Base-by-base conservation (phyloP, 2,797 vertebrate species). In the Euthynnus affinis region DNA sequence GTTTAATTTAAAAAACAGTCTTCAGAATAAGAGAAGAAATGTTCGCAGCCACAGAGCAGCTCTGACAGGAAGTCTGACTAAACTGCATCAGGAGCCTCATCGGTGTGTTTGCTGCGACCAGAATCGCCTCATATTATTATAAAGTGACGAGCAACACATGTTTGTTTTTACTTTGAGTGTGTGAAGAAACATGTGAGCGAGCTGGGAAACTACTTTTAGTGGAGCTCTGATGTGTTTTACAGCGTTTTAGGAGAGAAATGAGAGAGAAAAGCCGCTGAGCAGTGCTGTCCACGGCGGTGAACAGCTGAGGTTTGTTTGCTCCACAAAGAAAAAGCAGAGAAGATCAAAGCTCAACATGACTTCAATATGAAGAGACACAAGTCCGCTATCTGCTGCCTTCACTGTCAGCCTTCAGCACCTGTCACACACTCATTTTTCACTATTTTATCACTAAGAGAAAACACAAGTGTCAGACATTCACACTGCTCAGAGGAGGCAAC, bases 41-140 rank as follows among this genome's bases (percentile, higher is more conserved):
- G 15, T 48, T 48, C 12, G 4, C 13, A 44, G 42, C 42, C 13
- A 13, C 17, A 48, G 14, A 48, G n/a, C 62, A 63, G 52, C 48
- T 55, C 15, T 53, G 40, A 40, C 22, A 23, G 10, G 32, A 58
- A 37, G 48, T 14, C 32, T 49, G 17, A 20, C 46, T 55, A 1
- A 37, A 15, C n/a, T n/a, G 40, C 44, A 9, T 15, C 49, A 42
- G 1, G 2, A 53, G 78, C 37, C 62, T 63, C 52, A 46, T 53
- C 46, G 17, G 40, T 87, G 82, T 84, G 82, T 80, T 87, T 84
- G 85, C 64, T 84, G 65, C 49, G 2, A 25, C 18, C 20, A 25
- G 22, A 65, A 49, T 13, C 68, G 60, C 51, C 15, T 13, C 9
- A 42, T 0, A 56, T 86, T 64, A n/a, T 57, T 1, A 15, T 0